Conservation (phyloP, 2,113 vertebrate genomes). For the Podocnemis expansa region DNA sequence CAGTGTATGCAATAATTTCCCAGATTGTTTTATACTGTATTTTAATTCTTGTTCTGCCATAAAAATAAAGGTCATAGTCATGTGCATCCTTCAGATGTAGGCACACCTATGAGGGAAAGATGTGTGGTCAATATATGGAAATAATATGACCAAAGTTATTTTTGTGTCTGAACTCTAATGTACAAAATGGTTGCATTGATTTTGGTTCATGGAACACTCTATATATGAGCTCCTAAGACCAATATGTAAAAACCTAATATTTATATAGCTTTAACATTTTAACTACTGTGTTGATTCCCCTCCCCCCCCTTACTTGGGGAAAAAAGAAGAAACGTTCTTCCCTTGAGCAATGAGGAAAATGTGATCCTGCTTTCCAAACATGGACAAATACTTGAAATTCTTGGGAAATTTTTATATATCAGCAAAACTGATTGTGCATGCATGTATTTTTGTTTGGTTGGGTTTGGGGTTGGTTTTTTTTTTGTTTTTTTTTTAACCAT, state of each 20-base stretch:
- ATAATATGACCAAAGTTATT: neutral
- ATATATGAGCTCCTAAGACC: neutral
- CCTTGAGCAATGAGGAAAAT: neutral
- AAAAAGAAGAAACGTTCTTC: neutral
- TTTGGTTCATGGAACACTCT: neutral
- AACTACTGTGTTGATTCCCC: neutral
- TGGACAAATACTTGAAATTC: neutral
- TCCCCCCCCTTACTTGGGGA: neutral
- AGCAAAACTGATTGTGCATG: neutral
- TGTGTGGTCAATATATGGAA: fast-evolving
- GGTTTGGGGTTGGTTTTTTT: neutral
- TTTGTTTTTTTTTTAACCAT: neutral
- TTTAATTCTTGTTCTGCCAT: neutral
- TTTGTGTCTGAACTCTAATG: neutral
- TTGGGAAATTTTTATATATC: neutral
- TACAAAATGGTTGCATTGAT: neutral
- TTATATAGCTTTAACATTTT: neutral
- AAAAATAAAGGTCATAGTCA: neutral
- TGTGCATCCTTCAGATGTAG: neutral
- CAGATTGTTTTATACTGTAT: neutral
- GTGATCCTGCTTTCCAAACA: neutral
- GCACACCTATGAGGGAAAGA: neutral
- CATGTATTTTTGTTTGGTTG: neutral
- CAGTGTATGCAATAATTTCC: neutral
- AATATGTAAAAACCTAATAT: conserved; percentile 29